phyloP scores from a whole-genome alignment of 2,113 vertebrate species.

The Cairina moschata region DNA sequence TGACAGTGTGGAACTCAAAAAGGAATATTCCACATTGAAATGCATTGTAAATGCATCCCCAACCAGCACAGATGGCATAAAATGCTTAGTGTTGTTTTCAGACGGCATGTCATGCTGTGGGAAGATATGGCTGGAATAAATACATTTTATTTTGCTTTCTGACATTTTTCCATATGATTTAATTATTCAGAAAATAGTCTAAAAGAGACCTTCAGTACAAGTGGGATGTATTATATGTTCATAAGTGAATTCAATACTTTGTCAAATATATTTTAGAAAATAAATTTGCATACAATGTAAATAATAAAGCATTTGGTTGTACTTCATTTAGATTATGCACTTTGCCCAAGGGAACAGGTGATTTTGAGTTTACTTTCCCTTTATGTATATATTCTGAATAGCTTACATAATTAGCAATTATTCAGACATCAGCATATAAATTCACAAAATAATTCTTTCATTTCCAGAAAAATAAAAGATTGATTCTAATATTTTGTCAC shows the following conservation, averaged over 20 bases:
- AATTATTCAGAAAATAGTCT: conserved; percentile 68
- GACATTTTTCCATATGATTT: conserved; percentile 78
- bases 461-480: conserved; percentile 37
- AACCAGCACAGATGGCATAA: conserved; percentile 78
- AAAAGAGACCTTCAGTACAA: conserved; percentile 35
- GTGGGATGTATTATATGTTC: conserved; percentile 41
- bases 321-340: conserved; percentile 65
- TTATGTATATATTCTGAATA: conserved; percentile 50
- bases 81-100: conserved; percentile 76
- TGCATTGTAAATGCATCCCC: conserved; percentile 58
- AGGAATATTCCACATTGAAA: conserved; percentile 61
- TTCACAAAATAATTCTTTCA: conserved; percentile 63
- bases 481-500: conserved; percentile 37
- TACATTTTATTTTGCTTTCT: conserved; percentile 77
- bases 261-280: conserved; percentile 58
- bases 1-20: conserved; percentile 52
- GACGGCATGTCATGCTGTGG: conserved; percentile 71
- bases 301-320: conserved; percentile 67
- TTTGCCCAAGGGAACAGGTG: conserved; percentile 70
- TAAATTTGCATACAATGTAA: conserved; percentile 58
- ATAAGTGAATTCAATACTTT: conserved; percentile 44
- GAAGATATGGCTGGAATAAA: conserved; percentile 78
- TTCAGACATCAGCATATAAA: conserved; percentile 49
- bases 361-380: conserved; percentile 68
- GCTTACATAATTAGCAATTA: conserved; percentile 49